Evolutionary conservation across 2,113 vertebrate genomes (phyloP).

Genomic region (Dipodomys ordii): DNA sequence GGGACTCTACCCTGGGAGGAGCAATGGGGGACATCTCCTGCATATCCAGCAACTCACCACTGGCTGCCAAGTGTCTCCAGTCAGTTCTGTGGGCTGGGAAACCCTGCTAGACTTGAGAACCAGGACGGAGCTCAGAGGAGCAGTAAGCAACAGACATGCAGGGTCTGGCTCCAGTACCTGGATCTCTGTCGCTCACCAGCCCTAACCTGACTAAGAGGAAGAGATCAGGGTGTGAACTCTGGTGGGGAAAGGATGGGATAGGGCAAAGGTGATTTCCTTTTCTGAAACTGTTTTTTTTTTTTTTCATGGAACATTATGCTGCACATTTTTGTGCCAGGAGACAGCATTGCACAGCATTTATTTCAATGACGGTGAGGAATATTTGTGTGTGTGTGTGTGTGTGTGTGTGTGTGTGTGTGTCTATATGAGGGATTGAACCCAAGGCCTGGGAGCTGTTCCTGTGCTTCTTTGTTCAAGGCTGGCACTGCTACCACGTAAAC

Average conservation of each 20-base stretch:
- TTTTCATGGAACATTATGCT: background rate
- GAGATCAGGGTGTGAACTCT: background rate
- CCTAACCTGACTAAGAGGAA: background rate
- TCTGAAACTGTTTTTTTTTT: background rate
- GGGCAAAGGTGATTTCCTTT: background rate
- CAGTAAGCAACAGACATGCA: background rate
- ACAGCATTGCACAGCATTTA: too few relatives aligned
- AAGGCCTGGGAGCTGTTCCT: too few relatives aligned
- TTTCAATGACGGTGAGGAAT: too few relatives aligned
- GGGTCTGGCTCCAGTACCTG: background rate
- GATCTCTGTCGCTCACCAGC: background rate
- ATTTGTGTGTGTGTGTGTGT: background rate
- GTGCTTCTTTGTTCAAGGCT: too few relatives aligned
- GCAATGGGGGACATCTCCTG: background rate
- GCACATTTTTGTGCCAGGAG: too few relatives aligned
- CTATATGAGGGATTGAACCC: too few relatives aligned
- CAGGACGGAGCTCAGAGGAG: background rate
- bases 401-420: too few relatives aligned
- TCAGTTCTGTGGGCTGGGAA: background rate
- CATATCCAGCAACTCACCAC: background rate
- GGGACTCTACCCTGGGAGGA: background rate
- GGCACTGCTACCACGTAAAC: too few relatives aligned
- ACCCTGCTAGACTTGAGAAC: background rate
- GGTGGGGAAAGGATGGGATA: background rate
- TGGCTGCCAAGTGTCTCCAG: background rate